Percentiles rank a stretch among this genome's conserved stretches.
phyloP scores from a whole-genome alignment of 2,113 vertebrate species.

The Rutilus rutilus region DNA sequence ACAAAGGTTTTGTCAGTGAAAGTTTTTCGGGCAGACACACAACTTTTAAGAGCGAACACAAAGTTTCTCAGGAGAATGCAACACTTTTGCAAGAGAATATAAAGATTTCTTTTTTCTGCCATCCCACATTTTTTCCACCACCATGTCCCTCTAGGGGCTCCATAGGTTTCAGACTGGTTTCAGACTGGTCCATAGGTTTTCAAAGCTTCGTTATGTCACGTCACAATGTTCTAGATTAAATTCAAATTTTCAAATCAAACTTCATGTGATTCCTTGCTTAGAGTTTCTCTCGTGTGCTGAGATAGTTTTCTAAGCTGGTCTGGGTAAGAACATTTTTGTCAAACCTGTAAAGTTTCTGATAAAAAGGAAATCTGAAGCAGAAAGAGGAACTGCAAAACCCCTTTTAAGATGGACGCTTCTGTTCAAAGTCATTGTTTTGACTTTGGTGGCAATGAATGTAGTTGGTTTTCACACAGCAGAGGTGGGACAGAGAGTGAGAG shows the following conservation, averaged over 20 bases:
- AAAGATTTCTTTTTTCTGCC: no score
- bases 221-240: not conserved
- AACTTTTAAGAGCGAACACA: no score
- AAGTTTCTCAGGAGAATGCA: no score
- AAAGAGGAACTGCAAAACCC: not conserved
- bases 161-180: no score
- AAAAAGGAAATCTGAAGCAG: conserved; percentile 49
- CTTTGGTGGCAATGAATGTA: conserved; percentile 21
- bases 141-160: no score
- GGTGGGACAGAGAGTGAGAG: not conserved
- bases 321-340: conserved; percentile 31
- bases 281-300: conserved; percentile 26
- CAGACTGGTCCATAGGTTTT: no score
- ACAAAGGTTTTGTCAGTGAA: no score
- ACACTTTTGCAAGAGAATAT: no score
- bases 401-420: conserved; percentile 18
- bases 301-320: not conserved
- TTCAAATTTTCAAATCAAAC: conserved; percentile 1
- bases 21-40: no score
- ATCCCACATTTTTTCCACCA: no score
- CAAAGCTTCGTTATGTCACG: not conserved
- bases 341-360: conserved; percentile 54
- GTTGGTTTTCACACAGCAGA: not conserved
- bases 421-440: conserved; percentile 36
- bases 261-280: conserved; percentile 42